phyloP scores from a whole-genome alignment of 2,888 invertebrate species.

The Zaprionus lineosus region DNA sequence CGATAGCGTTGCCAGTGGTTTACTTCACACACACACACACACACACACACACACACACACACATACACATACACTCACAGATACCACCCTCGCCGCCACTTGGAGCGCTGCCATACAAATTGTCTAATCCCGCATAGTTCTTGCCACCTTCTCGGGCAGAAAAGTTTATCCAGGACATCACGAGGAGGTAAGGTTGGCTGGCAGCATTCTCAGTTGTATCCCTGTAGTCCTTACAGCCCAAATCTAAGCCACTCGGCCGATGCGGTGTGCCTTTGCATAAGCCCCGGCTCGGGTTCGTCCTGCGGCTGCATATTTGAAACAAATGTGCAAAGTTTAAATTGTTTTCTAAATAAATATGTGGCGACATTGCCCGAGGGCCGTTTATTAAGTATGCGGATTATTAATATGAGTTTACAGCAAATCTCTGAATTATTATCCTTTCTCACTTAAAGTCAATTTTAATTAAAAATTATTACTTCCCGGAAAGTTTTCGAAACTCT shows the following conservation, averaged over 20 bases:
- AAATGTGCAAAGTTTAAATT: slow-evolving; percentile 80
- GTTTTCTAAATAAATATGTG: slow-evolving; percentile 71
- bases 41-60: neutral
- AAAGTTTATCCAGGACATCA: slow-evolving; percentile 50
- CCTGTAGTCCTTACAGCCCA: slow-evolving; percentile 4
- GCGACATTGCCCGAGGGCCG: slow-evolving; percentile 24
- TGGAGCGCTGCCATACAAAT: slow-evolving; percentile 60
- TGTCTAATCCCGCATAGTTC: slow-evolving; percentile 76
- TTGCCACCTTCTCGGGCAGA: slow-evolving; percentile 65
- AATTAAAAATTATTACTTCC: too few relatives aligned
- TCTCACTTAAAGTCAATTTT: too few relatives aligned
- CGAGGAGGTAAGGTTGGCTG: too few relatives aligned
- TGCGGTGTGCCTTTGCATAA: slow-evolving; percentile 58
- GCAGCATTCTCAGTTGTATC: slow-evolving; percentile 9
- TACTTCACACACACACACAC: slow-evolving; percentile 43
- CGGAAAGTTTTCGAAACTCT: neutral
- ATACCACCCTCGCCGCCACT: slow-evolving; percentile 1
- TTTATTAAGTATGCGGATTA: slow-evolving; percentile 1
- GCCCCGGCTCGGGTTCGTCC: slow-evolving; percentile 20
- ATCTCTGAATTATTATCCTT: neutral
- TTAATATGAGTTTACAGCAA: neutral
- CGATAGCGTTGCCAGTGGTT: neutral
- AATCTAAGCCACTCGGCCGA: slow-evolving; percentile 71
- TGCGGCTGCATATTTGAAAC: slow-evolving; percentile 67
- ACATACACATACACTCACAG: neutral